Evolutionary conservation across 2,797 vertebrate species (phyloP), one percentile per base, ranked within the genome.

Genomic region (Forpus xanthops): DNA sequence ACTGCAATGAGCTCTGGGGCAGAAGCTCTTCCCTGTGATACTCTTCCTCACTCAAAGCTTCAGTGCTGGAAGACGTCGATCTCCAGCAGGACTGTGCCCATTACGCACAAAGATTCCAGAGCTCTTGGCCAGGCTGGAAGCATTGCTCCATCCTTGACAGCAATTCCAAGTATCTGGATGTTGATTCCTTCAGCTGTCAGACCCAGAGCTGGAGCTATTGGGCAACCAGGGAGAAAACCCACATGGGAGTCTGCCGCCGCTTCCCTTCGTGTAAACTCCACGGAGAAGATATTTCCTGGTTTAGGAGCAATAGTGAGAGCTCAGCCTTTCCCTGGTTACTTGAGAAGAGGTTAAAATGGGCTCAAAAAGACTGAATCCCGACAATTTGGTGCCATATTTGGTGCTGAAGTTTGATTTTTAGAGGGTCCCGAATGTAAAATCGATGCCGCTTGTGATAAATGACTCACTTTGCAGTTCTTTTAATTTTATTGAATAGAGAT

Each of bases 81-180:
- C 31, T 55, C 53, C 53, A 55, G 53, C 53, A 55, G 53, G 53
- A n/a, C 31, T 9, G 31, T n/a, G 25, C 31, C 55, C 8, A 0
- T 1, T 0, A 81, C 15, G 50, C 2, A 0, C 31, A 5, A 7
- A 11, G 17, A 21, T n/a, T 55, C 20, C 31, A n/a, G 53, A 55
- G 31, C 53, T n/a, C 53, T n/a, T 23, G n/a, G 53, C 53, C 53
- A 55, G 19, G 53, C 53, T 15, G 31, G 31, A 55, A 55, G 53
- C 8, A 4, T n/a, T 21, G 53, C 31, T 21, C 53, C 31, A 12
- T n/a, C 53, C 53, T 55, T 8, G 4, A 70, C 8, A 41, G 44
- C 42, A 66, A 20, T 42, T 74, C 65, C 49, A 89, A 85, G 87
- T 93, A 79, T 91, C 91, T 91, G 25, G 9, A 2, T 17, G 23